Conservation (phyloP, 2,797 vertebrate species). For the Simalia tracyae region DNA sequence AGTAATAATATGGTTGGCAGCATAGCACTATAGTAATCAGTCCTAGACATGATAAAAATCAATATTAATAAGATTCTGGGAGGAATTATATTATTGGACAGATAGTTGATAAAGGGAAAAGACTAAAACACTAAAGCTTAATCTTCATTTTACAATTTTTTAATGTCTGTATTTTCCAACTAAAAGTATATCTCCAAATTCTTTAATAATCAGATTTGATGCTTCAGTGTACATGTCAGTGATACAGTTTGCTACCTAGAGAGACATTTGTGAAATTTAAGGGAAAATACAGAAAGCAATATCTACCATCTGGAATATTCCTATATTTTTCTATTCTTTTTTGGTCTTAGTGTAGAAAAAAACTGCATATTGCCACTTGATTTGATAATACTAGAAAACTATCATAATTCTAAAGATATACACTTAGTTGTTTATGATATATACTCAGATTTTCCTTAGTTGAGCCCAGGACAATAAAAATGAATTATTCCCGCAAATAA, state of each 20-base stretch:
- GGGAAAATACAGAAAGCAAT: background rate
- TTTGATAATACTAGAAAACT: background rate
- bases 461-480: background rate
- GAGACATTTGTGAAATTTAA: background rate
- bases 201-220: background rate
- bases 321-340: background rate
- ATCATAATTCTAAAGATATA: background rate
- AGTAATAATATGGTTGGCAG: conserved; percentile 17
- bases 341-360: background rate
- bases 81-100: fast-evolving
- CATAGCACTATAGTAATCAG: background rate
- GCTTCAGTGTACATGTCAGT: background rate
- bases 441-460: background rate
- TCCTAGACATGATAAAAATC: background rate
- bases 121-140: conserved; percentile 5
- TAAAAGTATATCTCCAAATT: background rate
- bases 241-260: background rate
- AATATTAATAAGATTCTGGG: conserved; percentile 23
- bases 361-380: background rate
- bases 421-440: background rate
- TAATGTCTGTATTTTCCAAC: background rate
- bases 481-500: background rate
- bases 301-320: background rate
- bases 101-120: background rate
- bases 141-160: background rate